These are phyloP conservation scores for Ammodramus savannarum DNA, from an alignment of 2,113 vertebrate species.

Conservation along the genomic window DNA sequence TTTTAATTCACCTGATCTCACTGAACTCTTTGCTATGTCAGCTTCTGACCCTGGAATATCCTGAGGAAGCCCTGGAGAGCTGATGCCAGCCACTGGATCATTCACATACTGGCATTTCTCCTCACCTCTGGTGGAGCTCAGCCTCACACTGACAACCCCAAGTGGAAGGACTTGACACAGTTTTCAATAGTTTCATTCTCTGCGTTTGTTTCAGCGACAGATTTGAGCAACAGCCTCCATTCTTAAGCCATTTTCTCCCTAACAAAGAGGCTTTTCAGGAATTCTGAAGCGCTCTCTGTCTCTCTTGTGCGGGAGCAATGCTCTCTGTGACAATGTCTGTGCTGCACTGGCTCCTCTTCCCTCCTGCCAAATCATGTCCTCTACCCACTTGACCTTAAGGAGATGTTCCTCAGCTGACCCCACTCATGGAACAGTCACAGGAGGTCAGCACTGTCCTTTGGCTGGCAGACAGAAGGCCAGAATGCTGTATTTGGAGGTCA, in stretches of 20 bases:
- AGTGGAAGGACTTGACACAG: background rate
- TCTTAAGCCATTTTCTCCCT: background rate
- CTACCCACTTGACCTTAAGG: background rate
- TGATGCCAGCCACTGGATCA: background rate
- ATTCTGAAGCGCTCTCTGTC: background rate
- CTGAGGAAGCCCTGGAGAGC: background rate
- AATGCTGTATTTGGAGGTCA: background rate
- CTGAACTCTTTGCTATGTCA: background rate
- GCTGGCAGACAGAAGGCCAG: background rate
- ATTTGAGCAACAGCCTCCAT: background rate
- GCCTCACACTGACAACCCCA: background rate
- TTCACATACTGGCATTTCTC: background rate
- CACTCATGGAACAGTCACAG: background rate
- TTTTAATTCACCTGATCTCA: background rate
- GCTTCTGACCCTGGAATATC: background rate
- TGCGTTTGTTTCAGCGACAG: background rate
- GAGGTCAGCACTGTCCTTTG: background rate
- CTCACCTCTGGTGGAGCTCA: conserved; percentile 17
- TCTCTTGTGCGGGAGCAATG: background rate
- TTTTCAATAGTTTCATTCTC: background rate
- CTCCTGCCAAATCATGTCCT: background rate
- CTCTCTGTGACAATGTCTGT: background rate
- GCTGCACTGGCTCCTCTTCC: background rate
- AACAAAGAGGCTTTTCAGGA: conserved; percentile 3
- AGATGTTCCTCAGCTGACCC: background rate